phyloP scores from a whole-genome alignment of 2,797 vertebrate genomes.

The Sebastes steindachneri region DNA sequence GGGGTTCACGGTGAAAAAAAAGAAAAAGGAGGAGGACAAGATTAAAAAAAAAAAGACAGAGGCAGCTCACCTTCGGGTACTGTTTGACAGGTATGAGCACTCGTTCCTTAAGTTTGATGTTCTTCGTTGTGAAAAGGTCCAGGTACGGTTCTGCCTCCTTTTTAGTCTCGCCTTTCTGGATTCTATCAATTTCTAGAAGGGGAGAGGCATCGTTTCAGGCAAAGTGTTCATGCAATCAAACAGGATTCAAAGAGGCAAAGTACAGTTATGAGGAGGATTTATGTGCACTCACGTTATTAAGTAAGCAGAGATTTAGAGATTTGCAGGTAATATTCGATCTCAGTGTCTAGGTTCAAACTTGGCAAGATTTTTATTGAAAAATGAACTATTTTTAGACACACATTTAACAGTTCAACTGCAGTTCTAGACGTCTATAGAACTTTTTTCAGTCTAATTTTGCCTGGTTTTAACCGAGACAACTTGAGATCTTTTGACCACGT shows the following conservation, averaged over 20 bases:
- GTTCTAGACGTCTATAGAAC: background rate
- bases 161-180: slow-evolving; percentile 95
- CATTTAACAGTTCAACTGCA: background rate
- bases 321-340: background rate
- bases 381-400: background rate
- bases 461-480: too few species aligned
- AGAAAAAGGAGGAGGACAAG: background rate
- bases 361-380: background rate
- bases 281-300: background rate
- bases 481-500: background rate
- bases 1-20: background rate
- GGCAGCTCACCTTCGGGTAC: slow-evolving; percentile 92
- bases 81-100: slow-evolving; percentile 98
- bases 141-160: slow-evolving; percentile 94
- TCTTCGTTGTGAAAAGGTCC: slow-evolving; percentile 98
- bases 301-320: background rate
- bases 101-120: slow-evolving; percentile 97
- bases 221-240: slow-evolving; percentile 8
- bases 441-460: background rate
- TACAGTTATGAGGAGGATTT: background rate
- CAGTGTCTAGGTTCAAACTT: background rate
- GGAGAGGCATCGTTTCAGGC: slow-evolving; percentile 44
- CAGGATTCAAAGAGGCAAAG: background rate
- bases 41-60: background rate
- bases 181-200: slow-evolving; percentile 92